Evolutionary conservation across 2,797 vertebrate species (phyloP), one percentile per base, ranked within the genome.

Genomic region (Oryzias sinensis): DNA sequence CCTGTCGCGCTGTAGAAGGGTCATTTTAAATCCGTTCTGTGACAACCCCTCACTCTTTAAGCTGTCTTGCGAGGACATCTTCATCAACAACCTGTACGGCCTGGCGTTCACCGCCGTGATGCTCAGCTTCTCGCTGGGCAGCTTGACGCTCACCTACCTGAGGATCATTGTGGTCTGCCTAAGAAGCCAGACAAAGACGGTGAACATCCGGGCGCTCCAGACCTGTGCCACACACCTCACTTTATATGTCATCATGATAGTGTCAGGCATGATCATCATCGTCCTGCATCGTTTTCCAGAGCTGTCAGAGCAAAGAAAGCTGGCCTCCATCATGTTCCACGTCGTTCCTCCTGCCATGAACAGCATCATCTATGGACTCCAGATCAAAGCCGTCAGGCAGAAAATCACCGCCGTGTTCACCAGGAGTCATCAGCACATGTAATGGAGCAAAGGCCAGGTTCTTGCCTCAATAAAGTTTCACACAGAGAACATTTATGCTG

Each of bases 11-110:
- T 94, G 93, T 1, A 85, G 79, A 0, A 74, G 80, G 24, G 71
- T 83, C 0, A 80, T 73, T 1, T 6, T 61, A 3, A 93, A 92
- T 81, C 89, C 85, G 2, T 94, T 90, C 62, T 95, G 94, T 0
- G 90, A 94, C 44, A 93, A 94, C 56, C 90, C 93, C 68, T 93
- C 92, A 22, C 81, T 94, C 0, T 93, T 93, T 25, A 85, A 83
- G 40, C 88, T 94, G 40, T 93, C 91, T 3, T 93, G 92, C 0
- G 88, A 92, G 0, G 89, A 81, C 43, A 77, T 89, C 0, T 8
- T 51, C 0, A 64, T 92, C 56, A 94, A 94, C 22, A 63, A 92
- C 17, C 80, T 93, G 24, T 93, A 90, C 0, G 93, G 94, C 0
- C 71, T 94, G 1, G 33, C 81, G 0, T 81, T 81, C 0, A 77